Evolutionary conservation across 2,113 vertebrate species (phyloP), one percentile per base, ranked within the genome.

Genomic region (Nothobranchius kuhntae): DNA sequence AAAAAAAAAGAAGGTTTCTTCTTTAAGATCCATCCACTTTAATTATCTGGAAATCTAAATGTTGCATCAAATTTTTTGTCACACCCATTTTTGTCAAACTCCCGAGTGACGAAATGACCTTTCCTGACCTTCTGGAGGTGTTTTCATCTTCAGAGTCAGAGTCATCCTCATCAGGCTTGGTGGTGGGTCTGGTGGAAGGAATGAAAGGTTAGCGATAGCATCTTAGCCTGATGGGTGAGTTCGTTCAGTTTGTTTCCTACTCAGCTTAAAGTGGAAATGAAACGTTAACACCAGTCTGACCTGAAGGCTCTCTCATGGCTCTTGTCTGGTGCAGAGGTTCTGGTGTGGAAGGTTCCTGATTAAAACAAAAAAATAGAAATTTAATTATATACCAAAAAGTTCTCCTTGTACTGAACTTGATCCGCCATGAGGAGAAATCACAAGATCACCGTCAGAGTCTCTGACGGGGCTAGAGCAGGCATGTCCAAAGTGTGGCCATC

Each of bases 281-380:
- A 30, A 30, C 30, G 30, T 2, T 21, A 21, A 21, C 21, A 21
- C 30, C 3, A 12, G 12, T 46, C 66, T 60, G 44, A 96, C 95
- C 95, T 95, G 85, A 88, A 89, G 3, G 83, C 68, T 51, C 72
- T 65, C 80, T 87, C 86, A 70, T 89, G 92, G 79, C 52, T 44
- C 3, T 76, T 89, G 61, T 89, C 90, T 11, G 93, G 82, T 57
- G 86, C 91, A 0, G 85, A 51, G 55, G 89, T 82, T 64, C 90
- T 86, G 66, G 93, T 89, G 1, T 87, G 60, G 6, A 92, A 92
- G 21, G 89, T 86, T 82, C 83, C 87, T 94, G 9, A 4, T 30
- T 13, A 13, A 21, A 6, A 50, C 8, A 46, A 13, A 13, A 70
- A 12, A 69, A 2, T 13, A 46, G 13, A 65, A 7, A 3, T 3